Conservation (phyloP, 1,140 invertebrate species). For the Ylistrum balloti region DNA sequence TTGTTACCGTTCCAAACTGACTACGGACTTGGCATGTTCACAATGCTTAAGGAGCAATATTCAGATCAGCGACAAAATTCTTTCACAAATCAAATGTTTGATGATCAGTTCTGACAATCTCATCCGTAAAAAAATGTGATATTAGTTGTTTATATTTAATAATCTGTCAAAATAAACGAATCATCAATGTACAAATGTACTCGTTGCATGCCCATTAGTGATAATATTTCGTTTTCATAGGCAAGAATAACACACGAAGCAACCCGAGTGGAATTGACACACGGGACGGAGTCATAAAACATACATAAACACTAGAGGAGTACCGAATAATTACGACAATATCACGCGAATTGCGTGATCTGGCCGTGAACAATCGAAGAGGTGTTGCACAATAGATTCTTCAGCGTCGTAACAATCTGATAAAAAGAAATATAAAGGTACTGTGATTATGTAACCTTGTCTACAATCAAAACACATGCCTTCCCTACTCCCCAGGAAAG, state of each 20-base stretch:
- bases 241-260: not conserved
- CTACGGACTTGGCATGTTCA: not conserved
- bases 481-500: too few species aligned
- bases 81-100: not conserved
- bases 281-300: not conserved
- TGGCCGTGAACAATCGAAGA: not conserved
- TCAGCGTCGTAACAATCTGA: not conserved
- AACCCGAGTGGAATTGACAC: conserved; percentile 37
- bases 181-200: not conserved
- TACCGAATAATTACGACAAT: conserved; percentile 16
- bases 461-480: too few species aligned
- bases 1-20: not conserved
- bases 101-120: not conserved
- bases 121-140: not conserved
- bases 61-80: not conserved
- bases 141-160: not conserved
- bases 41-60: not conserved
- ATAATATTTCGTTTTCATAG: not conserved
- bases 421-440: not conserved
- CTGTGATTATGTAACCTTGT: not conserved
- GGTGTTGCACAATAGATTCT: not conserved
- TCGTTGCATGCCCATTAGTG: not conserved
- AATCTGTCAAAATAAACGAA: not conserved
- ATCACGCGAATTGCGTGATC: conserved; percentile 15
- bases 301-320: conserved; percentile 3